Conservation (phyloP, 2,113 vertebrate species). For the Acanthochromis polyacanthus region DNA sequence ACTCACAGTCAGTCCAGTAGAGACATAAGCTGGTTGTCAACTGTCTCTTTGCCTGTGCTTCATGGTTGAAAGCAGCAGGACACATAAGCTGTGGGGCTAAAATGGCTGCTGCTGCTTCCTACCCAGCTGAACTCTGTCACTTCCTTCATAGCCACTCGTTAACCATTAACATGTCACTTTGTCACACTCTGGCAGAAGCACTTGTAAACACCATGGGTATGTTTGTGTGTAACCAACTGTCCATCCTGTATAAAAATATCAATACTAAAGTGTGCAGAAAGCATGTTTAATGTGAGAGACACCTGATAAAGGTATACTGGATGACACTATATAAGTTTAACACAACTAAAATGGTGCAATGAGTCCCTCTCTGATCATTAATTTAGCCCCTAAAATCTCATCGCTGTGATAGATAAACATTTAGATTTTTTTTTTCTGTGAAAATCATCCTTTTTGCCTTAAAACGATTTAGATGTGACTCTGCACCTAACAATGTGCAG, state of each 20-base stretch:
- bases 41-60: conserved; percentile 1
- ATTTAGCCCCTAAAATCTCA: too few species aligned
- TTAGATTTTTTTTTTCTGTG: too few species aligned
- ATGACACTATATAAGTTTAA: too few species aligned
- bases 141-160: conserved; percentile 13
- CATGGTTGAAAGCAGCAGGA: conserved; percentile 29
- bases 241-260: neutral
- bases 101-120: conserved; percentile 71
- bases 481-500: too few species aligned
- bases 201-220: neutral
- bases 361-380: too few species aligned
- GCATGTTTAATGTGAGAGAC: too few species aligned
- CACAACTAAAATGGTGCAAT: too few species aligned
- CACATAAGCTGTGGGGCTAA: conserved; percentile 39
- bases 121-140: conserved; percentile 63
- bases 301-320: too few species aligned
- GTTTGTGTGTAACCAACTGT: neutral
- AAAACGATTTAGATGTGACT: too few species aligned
- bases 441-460: too few species aligned
- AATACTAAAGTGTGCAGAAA: too few species aligned
- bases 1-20: conserved; percentile 41
- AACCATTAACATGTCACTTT: conserved; percentile 75
- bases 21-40: neutral
- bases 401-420: too few species aligned
- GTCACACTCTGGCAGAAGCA: conserved; percentile 12